phyloP scores from a whole-genome alignment of 2,113 vertebrate species.

The Glaucomys volans region DNA sequence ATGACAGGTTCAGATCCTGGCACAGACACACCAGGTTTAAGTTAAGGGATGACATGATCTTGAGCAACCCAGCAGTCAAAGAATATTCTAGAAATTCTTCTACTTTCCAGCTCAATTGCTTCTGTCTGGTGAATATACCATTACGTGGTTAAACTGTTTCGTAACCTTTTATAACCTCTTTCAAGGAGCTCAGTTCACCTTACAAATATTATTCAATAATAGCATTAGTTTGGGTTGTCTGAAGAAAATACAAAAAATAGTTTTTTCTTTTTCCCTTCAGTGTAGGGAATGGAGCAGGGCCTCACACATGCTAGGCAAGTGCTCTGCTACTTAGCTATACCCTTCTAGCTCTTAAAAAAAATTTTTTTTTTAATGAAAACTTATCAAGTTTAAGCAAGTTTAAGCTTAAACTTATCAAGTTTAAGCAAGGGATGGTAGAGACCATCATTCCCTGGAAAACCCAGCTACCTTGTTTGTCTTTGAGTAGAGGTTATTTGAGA shows the following conservation, averaged over 20 bases:
- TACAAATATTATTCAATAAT: neutral
- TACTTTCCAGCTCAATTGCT: neutral
- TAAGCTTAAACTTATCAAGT: no score
- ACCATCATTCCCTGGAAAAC: neutral
- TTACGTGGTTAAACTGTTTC: neutral
- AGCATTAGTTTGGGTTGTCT: neutral
- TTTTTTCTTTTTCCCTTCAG: no score
- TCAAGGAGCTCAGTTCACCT: neutral
- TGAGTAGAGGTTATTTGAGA: neutral
- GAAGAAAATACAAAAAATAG: no score
- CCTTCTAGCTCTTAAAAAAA: neutral
- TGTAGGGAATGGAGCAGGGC: no score
- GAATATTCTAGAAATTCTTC: conserved; percentile 57
- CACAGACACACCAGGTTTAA: neutral
- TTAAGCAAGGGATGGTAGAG: neutral
- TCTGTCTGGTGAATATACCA: neutral
- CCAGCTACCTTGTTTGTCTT: neutral
- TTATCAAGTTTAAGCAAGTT: neutral
- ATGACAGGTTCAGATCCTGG: neutral
- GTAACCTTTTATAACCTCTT: neutral
- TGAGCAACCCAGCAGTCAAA: neutral
- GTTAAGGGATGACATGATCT: neutral
- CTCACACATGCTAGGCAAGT: no score
- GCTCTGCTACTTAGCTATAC: no score
- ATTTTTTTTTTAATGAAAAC: neutral